Percentiles rank a stretch among this genome's conserved stretches.
phyloP scores from a whole-genome alignment of 2,797 vertebrate genomes.

The Sebastiscus tertius region DNA sequence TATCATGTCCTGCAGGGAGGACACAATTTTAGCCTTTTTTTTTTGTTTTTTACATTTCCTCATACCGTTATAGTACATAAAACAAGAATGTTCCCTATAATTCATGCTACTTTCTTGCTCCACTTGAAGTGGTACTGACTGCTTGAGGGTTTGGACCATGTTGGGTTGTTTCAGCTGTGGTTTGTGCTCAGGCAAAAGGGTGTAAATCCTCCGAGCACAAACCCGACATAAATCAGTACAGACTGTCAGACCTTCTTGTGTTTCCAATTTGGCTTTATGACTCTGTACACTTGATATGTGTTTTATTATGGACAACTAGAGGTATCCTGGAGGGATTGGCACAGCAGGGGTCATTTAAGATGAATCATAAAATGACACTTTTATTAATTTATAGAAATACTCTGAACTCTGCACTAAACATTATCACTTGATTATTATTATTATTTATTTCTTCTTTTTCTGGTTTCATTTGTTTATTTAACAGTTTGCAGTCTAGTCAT shows the following conservation, averaged over 20 bases:
- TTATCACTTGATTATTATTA: not conserved
- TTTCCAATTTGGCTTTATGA: slow-evolving; percentile 62
- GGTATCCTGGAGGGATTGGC: not conserved
- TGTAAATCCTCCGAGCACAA: slow-evolving; percentile 66
- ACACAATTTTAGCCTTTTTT: not conserved
- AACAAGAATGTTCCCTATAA: slow-evolving; percentile 33
- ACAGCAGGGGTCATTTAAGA: slow-evolving; percentile 3
- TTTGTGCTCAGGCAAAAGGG: slow-evolving; percentile 65
- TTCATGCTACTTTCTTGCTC: slow-evolving; percentile 34
- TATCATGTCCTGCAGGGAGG: slow-evolving; percentile 15
- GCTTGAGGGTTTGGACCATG: slow-evolving; percentile 63
- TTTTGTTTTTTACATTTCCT: not conserved
- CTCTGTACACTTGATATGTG: slow-evolving; percentile 29
- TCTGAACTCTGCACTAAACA: not conserved
- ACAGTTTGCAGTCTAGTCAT: slow-evolving; percentile 17
- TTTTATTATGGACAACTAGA: slow-evolving; percentile 25
- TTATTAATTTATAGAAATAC: not conserved
- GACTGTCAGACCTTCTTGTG: slow-evolving; percentile 58
- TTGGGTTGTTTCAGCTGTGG: slow-evolving; percentile 76
- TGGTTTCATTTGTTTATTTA: not conserved
- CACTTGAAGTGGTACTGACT: slow-evolving; percentile 50
- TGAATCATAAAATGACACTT: slow-evolving; percentile 5
- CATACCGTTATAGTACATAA: slow-evolving; percentile 24
- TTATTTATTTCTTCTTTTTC: too few species aligned
- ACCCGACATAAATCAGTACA: slow-evolving; percentile 60